These are phyloP conservation scores for Coccyzus lansbergi DNA, from an alignment of 2,797 vertebrate species.

Conservation along the genomic window DNA sequence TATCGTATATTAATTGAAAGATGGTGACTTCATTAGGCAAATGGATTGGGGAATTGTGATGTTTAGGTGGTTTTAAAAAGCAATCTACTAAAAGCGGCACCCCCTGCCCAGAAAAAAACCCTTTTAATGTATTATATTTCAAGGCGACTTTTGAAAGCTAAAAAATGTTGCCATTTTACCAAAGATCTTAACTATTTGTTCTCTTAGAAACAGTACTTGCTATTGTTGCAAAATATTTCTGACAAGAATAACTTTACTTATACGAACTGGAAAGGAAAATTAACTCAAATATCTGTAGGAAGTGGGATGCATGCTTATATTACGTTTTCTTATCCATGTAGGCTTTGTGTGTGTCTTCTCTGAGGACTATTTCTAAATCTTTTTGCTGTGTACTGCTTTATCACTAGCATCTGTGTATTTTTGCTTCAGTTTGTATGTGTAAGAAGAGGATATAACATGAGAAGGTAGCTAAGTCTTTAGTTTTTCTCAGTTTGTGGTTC, in stretches of 20 bases:
- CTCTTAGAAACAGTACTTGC: background rate
- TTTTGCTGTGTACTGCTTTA: background rate
- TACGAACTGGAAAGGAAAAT: background rate
- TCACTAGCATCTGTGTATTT: background rate
- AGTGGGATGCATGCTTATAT: background rate
- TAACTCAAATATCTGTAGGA: background rate
- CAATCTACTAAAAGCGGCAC: background rate
- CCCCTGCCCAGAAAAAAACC: background rate
- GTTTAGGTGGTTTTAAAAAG: conserved; percentile 21
- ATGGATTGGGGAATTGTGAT: conserved; percentile 7
- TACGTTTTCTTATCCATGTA: background rate
- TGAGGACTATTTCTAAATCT: background rate
- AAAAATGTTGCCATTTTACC: background rate
- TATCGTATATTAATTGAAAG: background rate
- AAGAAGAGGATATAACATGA: background rate
- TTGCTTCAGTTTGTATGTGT: background rate
- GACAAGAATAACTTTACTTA: background rate
- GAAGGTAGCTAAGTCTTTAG: background rate
- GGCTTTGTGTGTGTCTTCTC: background rate
- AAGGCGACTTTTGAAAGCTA: background rate
- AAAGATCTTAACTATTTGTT: background rate
- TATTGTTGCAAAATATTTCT: background rate
- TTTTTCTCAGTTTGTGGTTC: background rate
- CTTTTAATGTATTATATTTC: background rate
- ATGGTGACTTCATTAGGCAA: conserved; percentile 35